Evolutionary conservation across 1,140 invertebrate genomes (phyloP).

Genomic region (Macrocentrus cingulum): DNA sequence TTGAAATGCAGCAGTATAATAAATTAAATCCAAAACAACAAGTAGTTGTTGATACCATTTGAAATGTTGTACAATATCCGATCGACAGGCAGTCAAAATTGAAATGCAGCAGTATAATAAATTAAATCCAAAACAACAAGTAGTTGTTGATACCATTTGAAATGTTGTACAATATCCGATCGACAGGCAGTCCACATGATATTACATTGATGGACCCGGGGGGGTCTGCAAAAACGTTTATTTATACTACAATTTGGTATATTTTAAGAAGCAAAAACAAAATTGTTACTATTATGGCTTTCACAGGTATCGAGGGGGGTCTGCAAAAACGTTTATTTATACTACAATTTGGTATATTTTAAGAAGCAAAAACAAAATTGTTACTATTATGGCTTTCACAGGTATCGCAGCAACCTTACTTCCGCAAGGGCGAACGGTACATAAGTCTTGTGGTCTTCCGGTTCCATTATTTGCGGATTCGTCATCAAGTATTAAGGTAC

Average conservation of each 20-base stretch:
- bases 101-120: too few species aligned
- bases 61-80: too few species aligned
- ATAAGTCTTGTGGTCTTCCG: slow-evolving; percentile 26
- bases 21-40: slow-evolving; percentile 5
- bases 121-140: slow-evolving; percentile 4
- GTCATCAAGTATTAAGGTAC: slow-evolving; percentile 37
- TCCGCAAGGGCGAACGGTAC: slow-evolving; percentile 7
- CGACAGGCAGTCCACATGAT: slow-evolving; percentile 34
- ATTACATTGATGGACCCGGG: slow-evolving; percentile 26
- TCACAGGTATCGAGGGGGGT: slow-evolving; percentile 42
- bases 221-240: slow-evolving; percentile 42
- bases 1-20: too few species aligned
- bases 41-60: slow-evolving; percentile 17
- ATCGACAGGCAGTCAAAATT: too few species aligned
- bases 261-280: slow-evolving; percentile 1
- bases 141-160: slow-evolving; percentile 18
- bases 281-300: slow-evolving; percentile 27
- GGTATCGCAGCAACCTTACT: slow-evolving; percentile 10
- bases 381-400: slow-evolving; percentile 10
- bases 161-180: too few species aligned
- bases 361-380: background rate
- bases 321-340: too few species aligned
- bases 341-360: too few species aligned
- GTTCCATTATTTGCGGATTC: slow-evolving; percentile 28
- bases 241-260: slow-evolving; percentile 27